phyloP scores from a whole-genome alignment of 2,113 vertebrate genomes.

The Leucoraja erinaceus region DNA sequence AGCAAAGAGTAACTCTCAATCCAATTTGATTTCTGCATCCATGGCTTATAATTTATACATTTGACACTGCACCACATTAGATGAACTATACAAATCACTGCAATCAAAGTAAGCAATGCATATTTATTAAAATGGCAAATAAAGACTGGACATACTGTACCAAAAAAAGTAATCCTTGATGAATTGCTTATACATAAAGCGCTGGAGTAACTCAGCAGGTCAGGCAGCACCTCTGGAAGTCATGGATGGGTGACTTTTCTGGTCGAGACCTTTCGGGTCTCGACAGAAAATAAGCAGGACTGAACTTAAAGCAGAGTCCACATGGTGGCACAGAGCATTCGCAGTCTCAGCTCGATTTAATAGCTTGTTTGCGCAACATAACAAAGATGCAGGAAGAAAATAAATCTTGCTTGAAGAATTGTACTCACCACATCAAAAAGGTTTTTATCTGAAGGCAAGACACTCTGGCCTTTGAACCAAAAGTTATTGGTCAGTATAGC shows the following conservation, averaged over 20 bases:
- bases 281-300: not conserved
- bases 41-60: not conserved
- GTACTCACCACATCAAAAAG: conserved; percentile 69
- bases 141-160: no score
- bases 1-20: not conserved
- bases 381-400: not conserved
- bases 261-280: no score
- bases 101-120: not conserved
- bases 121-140: no score
- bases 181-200: no score
- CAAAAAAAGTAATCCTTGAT: no score
- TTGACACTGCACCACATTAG: not conserved
- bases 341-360: not conserved
- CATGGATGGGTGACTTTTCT: no score
- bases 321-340: not conserved
- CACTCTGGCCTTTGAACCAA: conserved; percentile 50
- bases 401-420: not conserved
- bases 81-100: not conserved
- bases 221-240: no score
- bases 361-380: not conserved
- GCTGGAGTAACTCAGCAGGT: no score
- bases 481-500: conserved; percentile 64
- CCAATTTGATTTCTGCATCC: not conserved
- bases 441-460: conserved; percentile 53
- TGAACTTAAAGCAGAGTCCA: not conserved